Evolutionary conservation across 23 tunicate genomes (phyloP).

Genomic region (Botrylloides violaceus): DNA sequence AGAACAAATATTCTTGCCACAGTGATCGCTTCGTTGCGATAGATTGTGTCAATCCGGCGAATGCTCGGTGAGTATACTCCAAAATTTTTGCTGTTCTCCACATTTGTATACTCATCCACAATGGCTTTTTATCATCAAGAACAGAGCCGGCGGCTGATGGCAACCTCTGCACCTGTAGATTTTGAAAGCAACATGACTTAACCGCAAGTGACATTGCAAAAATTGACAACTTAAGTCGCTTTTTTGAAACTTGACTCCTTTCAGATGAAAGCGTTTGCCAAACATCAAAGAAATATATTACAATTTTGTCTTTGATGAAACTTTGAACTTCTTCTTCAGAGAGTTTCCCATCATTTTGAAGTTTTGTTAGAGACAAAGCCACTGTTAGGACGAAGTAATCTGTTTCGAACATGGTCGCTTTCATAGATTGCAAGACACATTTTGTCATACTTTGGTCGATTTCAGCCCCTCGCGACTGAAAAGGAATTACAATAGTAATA

Average conservation of each 20-base stretch:
- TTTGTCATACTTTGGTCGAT: slow-evolving; percentile 53
- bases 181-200: too few relatives aligned
- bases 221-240: too few relatives aligned
- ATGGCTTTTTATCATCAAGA: slow-evolving; percentile 29
- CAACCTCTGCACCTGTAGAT: too few relatives aligned
- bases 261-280: too few relatives aligned
- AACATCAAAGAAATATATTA: too few relatives aligned
- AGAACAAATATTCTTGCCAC: slow-evolving; percentile 73
- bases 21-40: slow-evolving; percentile 47
- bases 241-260: too few relatives aligned
- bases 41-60: slow-evolving; percentile 34
- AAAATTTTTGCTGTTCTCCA: slow-evolving; percentile 40
- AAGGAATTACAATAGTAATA: not conserved
- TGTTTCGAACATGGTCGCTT: slow-evolving; percentile 22
- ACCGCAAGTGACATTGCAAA: too few relatives aligned
- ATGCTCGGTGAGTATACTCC: slow-evolving; percentile 34
- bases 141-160: not conserved
- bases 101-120: slow-evolving; percentile 40
- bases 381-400: slow-evolving; percentile 38
- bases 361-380: slow-evolving; percentile 38
- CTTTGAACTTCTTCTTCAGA: slow-evolving; percentile 29
- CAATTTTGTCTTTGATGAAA: not conserved
- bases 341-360: slow-evolving; percentile 25
- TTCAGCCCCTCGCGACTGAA: slow-evolving; percentile 75
- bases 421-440: slow-evolving; percentile 24